Conservation (phyloP, 1,140 invertebrate species). For the Wiebesia pumilae region DNA sequence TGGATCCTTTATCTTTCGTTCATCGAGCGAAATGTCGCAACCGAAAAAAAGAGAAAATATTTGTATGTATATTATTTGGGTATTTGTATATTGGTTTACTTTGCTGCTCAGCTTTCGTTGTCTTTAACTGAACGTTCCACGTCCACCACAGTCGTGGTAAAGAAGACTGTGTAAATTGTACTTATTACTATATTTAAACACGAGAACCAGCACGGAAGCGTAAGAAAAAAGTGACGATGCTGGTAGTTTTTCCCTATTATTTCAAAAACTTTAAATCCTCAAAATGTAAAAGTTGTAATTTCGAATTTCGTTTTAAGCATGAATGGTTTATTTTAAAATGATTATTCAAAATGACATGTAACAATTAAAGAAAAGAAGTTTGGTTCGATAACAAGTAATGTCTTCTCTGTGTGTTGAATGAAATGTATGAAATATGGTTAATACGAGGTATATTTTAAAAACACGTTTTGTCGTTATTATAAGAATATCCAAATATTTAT, state of each 20-base stretch:
- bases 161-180: background rate
- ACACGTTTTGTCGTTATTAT: no score
- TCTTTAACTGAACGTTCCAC: conserved; percentile 27
- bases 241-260: background rate
- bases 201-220: background rate
- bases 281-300: no score
- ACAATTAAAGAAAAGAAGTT: no score
- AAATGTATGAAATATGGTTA: no score
- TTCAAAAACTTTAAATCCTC: background rate
- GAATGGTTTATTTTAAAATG: no score
- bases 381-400: no score
- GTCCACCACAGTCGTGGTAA: background rate
- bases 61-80: conserved; percentile 40
- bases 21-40: background rate
- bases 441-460: no score
- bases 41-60: conserved; percentile 3
- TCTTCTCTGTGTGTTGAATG: no score
- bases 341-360: no score
- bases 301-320: no score
- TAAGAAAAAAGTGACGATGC: background rate
- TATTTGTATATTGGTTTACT: background rate
- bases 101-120: background rate
- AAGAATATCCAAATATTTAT: no score
- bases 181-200: background rate
- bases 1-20: conserved; percentile 32